Conservation (phyloP, 2,888 invertebrate species). For the Carcina quercana region DNA sequence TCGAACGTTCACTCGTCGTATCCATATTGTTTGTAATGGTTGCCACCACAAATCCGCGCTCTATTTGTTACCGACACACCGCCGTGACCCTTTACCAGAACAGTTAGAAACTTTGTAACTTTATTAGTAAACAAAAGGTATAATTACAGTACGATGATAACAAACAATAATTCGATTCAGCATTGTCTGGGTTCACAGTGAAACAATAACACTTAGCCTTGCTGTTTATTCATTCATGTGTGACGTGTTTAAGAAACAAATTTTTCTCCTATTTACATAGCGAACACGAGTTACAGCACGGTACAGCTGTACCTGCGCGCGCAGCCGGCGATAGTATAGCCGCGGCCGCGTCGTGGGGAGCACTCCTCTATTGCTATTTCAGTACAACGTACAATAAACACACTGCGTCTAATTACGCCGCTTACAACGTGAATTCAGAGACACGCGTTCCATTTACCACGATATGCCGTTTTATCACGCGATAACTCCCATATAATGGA, state of each 20-base stretch:
- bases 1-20: too few relatives aligned
- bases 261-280: conserved; percentile 62
- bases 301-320: conserved; percentile 25
- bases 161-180: conserved; percentile 25
- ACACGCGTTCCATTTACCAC: conserved; percentile 18
- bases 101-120: too few relatives aligned
- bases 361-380: background rate
- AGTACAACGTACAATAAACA: background rate
- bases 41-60: too few relatives aligned
- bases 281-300: conserved; percentile 50
- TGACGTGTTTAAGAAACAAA: conserved; percentile 58
- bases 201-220: conserved; percentile 57
- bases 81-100: too few relatives aligned
- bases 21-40: too few relatives aligned
- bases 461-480: conserved; percentile 52
- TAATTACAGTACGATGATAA: conserved; percentile 10
- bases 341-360: conserved; percentile 39
- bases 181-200: conserved; percentile 33
- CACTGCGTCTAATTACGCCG: conserved; percentile 28
- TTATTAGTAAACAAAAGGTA: conserved; percentile 14
- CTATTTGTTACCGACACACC: too few relatives aligned
- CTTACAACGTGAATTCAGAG: conserved; percentile 24
- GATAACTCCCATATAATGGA: conserved; percentile 55
- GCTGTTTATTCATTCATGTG: conserved; percentile 54
- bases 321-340: conserved; percentile 20